phyloP scores from a whole-genome alignment of 2,888 invertebrate species.

The Netelia inedita region DNA sequence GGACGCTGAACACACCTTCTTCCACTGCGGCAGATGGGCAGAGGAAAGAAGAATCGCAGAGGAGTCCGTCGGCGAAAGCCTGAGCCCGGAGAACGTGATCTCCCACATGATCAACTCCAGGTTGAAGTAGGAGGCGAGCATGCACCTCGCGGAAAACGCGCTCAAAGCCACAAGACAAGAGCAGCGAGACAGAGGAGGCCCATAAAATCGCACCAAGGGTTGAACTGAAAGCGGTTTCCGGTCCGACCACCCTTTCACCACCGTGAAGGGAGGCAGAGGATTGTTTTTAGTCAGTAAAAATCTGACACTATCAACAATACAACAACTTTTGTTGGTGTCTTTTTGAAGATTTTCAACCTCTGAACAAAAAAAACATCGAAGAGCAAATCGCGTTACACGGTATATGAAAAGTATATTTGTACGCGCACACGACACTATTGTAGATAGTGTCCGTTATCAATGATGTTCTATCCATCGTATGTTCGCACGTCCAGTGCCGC shows the following conservation, averaged over 20 bases:
- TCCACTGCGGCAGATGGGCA: constrained; percentile 13
- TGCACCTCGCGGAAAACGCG: background rate
- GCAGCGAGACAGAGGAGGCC: background rate
- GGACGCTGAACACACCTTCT: constrained; percentile 24
- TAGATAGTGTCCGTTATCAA: too few relatives aligned
- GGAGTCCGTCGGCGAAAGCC: background rate
- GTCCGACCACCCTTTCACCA: background rate
- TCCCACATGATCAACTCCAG: constrained; percentile 16
- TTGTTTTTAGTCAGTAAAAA: constrained; percentile 45
- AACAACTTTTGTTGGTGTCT: background rate
- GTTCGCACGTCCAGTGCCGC: background rate
- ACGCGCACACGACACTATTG: too few relatives aligned
- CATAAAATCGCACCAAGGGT: constrained; percentile 6
- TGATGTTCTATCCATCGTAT: too few relatives aligned
- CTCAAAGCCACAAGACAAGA: background rate
- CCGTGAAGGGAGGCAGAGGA: constrained; percentile 10
- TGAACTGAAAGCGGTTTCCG: constrained; percentile 41
- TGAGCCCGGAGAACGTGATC: constrained; percentile 4
- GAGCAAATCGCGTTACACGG: too few relatives aligned
- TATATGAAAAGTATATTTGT: too few relatives aligned
- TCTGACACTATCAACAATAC: constrained; percentile 32
- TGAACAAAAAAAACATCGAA: background rate
- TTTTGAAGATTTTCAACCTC: background rate
- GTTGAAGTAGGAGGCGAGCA: constrained; percentile 5
- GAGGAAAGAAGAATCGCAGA: constrained; percentile 1